phyloP scores from a whole-genome alignment of 1,140 invertebrate species.

The Ephestia elutella region DNA sequence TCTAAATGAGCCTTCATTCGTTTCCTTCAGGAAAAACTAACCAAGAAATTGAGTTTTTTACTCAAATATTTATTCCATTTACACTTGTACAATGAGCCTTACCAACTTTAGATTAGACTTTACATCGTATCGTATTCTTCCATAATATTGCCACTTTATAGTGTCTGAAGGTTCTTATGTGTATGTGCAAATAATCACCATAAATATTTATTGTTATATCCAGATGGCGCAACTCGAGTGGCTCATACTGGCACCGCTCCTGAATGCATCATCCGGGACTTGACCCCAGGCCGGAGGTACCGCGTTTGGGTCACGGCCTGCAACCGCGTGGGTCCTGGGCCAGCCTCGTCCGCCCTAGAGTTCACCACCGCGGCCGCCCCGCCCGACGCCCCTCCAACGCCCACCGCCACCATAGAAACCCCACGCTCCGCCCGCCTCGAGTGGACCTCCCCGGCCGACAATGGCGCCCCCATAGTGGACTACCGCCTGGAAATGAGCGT shows the following conservation, averaged over 20 bases:
- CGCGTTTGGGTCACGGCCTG: conserved; percentile 80
- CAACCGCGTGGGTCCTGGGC: conserved; percentile 83
- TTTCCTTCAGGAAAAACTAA: too few species aligned
- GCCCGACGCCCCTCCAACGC: conserved; percentile 79
- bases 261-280: conserved; percentile 82
- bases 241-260: conserved; percentile 83
- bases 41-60: too few species aligned
- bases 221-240: conserved; percentile 59
- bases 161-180: too few species aligned
- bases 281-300: conserved; percentile 84
- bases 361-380: conserved; percentile 87
- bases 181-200: too few species aligned
- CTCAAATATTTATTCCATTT: too few species aligned
- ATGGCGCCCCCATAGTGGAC: conserved; percentile 85
- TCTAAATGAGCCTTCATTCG: too few species aligned
- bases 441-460: conserved; percentile 85
- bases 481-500: conserved; percentile 85
- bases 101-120: too few species aligned
- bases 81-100: too few species aligned
- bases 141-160: too few species aligned
- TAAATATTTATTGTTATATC: not conserved
- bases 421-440: conserved; percentile 79
- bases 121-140: too few species aligned
- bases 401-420: conserved; percentile 75
- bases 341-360: conserved; percentile 83